Percentiles rank a stretch among this genome's conserved stretches.
Conservation (phyloP, 2,888 invertebrate species). For the Ichneumoninae sp. region DNA sequence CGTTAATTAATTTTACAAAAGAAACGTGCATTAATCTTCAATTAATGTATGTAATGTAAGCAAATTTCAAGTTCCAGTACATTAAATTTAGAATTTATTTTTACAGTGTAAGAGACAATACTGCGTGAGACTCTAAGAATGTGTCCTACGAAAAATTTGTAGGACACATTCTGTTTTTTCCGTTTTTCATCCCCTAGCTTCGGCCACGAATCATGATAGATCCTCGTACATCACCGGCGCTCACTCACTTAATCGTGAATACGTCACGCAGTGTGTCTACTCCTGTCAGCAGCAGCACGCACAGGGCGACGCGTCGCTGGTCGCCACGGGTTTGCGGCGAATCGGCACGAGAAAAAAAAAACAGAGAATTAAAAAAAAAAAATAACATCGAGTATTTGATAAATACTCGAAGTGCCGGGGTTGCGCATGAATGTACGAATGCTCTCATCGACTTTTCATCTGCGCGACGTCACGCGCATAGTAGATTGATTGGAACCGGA, state of each 20-base stretch:
- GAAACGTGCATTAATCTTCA: too few relatives aligned
- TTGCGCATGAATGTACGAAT: slow-evolving; percentile 35
- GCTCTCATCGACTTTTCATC: slow-evolving; percentile 55
- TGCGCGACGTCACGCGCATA: slow-evolving; percentile 22
- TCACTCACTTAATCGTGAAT: slow-evolving; percentile 58
- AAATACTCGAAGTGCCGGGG: slow-evolving; percentile 45
- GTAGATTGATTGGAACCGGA: slow-evolving; percentile 62
- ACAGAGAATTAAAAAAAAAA: not conserved
- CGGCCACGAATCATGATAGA: slow-evolving; percentile 47
- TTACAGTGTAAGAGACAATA: too few relatives aligned
- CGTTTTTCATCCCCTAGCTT: not conserved
- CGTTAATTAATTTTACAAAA: too few relatives aligned
- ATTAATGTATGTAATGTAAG: too few relatives aligned
- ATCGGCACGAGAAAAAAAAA: slow-evolving; percentile 24
- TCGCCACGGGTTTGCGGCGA: slow-evolving; percentile 30
- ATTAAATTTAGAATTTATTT: too few relatives aligned
- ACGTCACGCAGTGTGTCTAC: slow-evolving; percentile 52
- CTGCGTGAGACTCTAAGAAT: not conserved
- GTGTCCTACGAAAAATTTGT: not conserved
- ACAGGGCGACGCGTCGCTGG: slow-evolving; percentile 4
- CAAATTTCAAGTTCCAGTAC: too few relatives aligned
- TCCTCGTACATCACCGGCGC: slow-evolving; percentile 54
- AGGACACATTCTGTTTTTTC: not conserved
- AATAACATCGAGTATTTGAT: slow-evolving; percentile 49
- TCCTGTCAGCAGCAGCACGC: slow-evolving; percentile 32